Percentiles rank a stretch among this genome's conserved stretches.
phyloP scores from a whole-genome alignment of 2,113 vertebrate species.

The Cavia porcellus region DNA sequence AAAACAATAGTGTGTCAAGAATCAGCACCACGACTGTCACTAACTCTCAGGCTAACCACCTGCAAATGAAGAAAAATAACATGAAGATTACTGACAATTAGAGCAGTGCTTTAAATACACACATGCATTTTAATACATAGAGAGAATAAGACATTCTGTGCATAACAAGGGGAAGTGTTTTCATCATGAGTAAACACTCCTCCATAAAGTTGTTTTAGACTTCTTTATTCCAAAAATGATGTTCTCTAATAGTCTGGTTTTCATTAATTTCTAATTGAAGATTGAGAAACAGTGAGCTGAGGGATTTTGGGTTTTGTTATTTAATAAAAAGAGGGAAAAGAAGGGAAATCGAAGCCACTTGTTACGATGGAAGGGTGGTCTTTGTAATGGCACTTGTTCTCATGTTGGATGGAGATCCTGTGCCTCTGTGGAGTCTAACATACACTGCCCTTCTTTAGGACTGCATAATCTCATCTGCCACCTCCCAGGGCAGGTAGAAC shows the following conservation, averaged over 20 bases:
- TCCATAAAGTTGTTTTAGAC: neutral
- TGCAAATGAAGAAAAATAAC: constrained; percentile 64
- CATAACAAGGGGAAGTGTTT: constrained; percentile 48
- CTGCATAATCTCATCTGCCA: neutral
- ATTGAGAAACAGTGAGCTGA: neutral
- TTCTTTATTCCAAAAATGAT: neutral
- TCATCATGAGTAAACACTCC: neutral
- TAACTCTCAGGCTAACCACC: constrained; percentile 7
- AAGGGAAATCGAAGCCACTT: neutral
- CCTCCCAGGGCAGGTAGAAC: rapidly evolving
- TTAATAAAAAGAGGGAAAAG: neutral
- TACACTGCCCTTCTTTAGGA: neutral
- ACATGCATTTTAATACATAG: constrained; percentile 8
- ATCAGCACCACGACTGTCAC: neutral
- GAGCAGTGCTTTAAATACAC: constrained; percentile 29
- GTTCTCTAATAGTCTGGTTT: neutral
- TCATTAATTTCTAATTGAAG: constrained; percentile 31
- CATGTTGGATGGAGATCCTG: rapidly evolving
- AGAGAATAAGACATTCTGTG: constrained; percentile 20
- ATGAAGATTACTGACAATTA: constrained; percentile 22
- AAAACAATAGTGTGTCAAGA: neutral
- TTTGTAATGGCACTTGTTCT: neutral
- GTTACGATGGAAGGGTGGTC: constrained; percentile 51
- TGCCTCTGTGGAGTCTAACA: neutral
- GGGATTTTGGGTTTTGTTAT: neutral